phyloP scores from a whole-genome alignment of 2,113 vertebrate genomes.

The Scophthalmus maximus region DNA sequence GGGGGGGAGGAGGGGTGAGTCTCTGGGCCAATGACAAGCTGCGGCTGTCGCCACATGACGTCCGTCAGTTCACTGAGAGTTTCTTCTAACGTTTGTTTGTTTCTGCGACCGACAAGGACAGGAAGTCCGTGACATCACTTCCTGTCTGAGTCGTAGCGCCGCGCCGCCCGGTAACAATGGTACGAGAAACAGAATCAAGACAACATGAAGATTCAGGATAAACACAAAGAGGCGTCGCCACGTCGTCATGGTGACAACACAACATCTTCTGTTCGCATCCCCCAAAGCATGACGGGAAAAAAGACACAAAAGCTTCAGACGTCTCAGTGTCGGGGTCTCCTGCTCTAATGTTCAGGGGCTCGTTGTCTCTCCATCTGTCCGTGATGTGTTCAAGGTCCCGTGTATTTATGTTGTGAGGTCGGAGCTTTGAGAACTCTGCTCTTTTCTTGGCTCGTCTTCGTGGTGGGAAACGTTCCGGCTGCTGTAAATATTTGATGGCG shows the following conservation, averaged over 20 bases:
- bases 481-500: slow-evolving; percentile 31
- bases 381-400: too few relatives aligned
- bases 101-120: slow-evolving; percentile 16
- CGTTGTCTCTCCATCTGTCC: too few relatives aligned
- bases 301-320: too few relatives aligned
- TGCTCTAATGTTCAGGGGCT: too few relatives aligned
- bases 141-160: slow-evolving; percentile 20
- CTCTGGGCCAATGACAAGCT: slow-evolving; percentile 21
- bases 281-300: not conserved
- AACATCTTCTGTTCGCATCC: not conserved
- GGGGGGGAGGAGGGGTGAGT: slow-evolving; percentile 25
- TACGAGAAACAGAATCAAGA: not conserved
- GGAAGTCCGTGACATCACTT: slow-evolving; percentile 47
- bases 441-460: not conserved
- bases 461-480: not conserved
- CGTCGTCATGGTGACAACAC: not conserved
- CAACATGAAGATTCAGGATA: not conserved
- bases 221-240: not conserved
- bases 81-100: slow-evolving; percentile 10
- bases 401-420: not conserved
- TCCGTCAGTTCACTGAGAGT: not conserved
- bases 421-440: not conserved
- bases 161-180: not conserved
- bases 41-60: too few relatives aligned
- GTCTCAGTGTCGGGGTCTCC: too few relatives aligned